A percentile compares a stretch with the other conserved stretches of the same genome.
Evolutionary conservation across 1,140 invertebrate genomes (phyloP).

Genomic region (Hypsibius dujardini): DNA sequence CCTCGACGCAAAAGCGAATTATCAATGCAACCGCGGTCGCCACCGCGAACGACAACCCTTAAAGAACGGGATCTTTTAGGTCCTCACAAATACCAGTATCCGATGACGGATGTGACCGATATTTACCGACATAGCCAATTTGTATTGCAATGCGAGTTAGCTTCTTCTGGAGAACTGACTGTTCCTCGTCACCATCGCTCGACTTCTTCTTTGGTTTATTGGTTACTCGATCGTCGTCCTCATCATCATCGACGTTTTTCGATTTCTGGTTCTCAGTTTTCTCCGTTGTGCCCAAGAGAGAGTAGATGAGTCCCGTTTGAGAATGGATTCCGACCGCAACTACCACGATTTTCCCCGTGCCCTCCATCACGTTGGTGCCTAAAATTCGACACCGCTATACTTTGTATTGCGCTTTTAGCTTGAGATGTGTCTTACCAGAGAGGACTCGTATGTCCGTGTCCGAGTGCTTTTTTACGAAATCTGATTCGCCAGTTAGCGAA

Average conservation of each 20-base stretch:
- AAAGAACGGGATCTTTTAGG: not conserved
- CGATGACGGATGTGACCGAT: not conserved
- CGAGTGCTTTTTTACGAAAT: constrained; percentile 28
- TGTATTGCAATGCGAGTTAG: constrained; percentile 30
- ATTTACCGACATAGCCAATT: constrained; percentile 29
- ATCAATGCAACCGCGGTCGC: constrained; percentile 28
- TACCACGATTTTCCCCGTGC: constrained; percentile 29
- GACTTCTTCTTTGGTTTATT: too few relatives aligned
- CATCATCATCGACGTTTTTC: too few relatives aligned
- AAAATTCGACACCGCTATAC: too few relatives aligned
- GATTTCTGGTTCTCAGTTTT: too few relatives aligned
- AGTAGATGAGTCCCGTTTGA: constrained; percentile 32
- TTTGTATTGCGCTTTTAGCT: too few relatives aligned
- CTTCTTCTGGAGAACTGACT: constrained; percentile 30
- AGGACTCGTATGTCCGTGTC: constrained; percentile 28
- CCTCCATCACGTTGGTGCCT: constrained; percentile 31
- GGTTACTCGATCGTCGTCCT: too few relatives aligned
- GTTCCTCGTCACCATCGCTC: not conserved
- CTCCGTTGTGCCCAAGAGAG: constrained; percentile 24
- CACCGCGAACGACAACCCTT: constrained; percentile 23
- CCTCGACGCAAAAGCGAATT: constrained; percentile 28
- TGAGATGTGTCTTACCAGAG: constrained; percentile 27
- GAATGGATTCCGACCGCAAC: constrained; percentile 31
- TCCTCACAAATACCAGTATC: not conserved
- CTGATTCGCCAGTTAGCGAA: constrained; percentile 30